Evolutionary conservation across 1,140 invertebrate genomes (phyloP).

Genomic region (Diuraphis noxia): DNA sequence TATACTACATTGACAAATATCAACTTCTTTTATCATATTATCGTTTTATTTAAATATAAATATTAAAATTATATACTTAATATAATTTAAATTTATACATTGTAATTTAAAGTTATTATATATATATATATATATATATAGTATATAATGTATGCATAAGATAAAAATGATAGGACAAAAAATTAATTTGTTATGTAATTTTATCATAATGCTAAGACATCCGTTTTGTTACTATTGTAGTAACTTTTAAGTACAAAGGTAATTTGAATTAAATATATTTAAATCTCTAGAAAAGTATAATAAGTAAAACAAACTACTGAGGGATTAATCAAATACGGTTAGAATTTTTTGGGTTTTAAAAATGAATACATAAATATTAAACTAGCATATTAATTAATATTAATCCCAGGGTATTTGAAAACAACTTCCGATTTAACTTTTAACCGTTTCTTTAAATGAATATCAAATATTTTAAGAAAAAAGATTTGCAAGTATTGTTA

Average conservation of each 20-base stretch:
- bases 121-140: too few relatives aligned
- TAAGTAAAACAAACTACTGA: neutral
- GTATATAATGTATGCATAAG: too few relatives aligned
- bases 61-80: neutral
- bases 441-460: neutral
- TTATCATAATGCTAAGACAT: neutral
- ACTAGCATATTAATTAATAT: neutral
- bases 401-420: neutral
- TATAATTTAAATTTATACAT: neutral
- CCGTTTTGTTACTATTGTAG: neutral
- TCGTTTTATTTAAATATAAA: neutral
- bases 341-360: neutral
- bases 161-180: neutral
- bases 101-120: too few relatives aligned
- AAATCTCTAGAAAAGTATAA: neutral
- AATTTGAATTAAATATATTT: neutral
- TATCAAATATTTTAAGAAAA: neutral
- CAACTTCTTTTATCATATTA: neutral
- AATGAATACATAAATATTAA: conserved; percentile 1
- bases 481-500: neutral
- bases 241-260: neutral
- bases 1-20: neutral
- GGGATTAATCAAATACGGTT: neutral
- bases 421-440: neutral
- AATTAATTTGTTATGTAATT: neutral